Evolutionary conservation across 2,888 invertebrate genomes (phyloP).

Genomic region (Andrena dorsata): DNA sequence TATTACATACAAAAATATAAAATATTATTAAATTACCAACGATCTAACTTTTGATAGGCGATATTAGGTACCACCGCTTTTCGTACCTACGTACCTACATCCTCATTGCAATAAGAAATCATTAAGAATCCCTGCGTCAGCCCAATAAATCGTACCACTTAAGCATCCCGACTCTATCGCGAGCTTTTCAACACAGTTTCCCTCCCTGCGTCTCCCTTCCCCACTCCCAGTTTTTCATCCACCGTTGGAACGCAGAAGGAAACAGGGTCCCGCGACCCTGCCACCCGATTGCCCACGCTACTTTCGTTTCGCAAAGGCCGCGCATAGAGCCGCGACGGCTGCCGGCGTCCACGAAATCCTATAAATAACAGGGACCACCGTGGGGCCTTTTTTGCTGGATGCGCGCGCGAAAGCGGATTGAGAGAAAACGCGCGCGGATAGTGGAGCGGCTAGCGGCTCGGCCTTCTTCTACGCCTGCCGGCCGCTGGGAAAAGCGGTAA

Average conservation of each 20-base stretch:
- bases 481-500: slow-evolving; percentile 72
- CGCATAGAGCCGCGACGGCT: slow-evolving; percentile 36
- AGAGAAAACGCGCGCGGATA: slow-evolving; percentile 72
- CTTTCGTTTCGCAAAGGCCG: slow-evolving; percentile 53
- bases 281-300: slow-evolving; percentile 50
- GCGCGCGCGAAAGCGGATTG: slow-evolving; percentile 69
- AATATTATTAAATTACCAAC: too few relatives aligned
- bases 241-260: neutral
- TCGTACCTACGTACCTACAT: neutral
- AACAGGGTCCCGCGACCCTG: slow-evolving; percentile 26
- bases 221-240: neutral
- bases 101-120: neutral
- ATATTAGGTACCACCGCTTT: too few relatives aligned
- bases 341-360: slow-evolving; percentile 51
- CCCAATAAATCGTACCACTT: slow-evolving; percentile 5
- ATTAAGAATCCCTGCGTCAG: neutral
- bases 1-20: too few relatives aligned
- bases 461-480: slow-evolving; percentile 66
- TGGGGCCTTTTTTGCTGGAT: slow-evolving; percentile 39
- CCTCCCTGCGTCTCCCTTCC: neutral
- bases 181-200: neutral
- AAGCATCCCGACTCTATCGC: neutral
- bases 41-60: too few relatives aligned
- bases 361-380: slow-evolving; percentile 51
- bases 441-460: slow-evolving; percentile 75